phyloP scores from a whole-genome alignment of 2,113 vertebrate species.

The Clupea harengus region DNA sequence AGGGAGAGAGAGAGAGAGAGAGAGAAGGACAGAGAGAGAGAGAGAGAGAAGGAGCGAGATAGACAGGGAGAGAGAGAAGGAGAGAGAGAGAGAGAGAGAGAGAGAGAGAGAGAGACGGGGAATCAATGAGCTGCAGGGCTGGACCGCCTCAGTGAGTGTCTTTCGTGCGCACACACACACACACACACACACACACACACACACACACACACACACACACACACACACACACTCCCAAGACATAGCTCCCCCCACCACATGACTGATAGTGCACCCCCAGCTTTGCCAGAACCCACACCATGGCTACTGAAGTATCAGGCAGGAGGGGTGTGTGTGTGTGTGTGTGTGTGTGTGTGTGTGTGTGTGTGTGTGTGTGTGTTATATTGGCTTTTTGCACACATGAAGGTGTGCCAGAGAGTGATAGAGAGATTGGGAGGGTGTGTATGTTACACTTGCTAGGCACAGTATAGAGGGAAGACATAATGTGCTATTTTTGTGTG shows the following conservation, averaged over 20 bases:
- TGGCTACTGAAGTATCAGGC: neutral
- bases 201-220: constrained; percentile 29
- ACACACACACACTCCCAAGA: constrained; percentile 38
- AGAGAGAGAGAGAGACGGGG: constrained; percentile 42
- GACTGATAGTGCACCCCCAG: constrained; percentile 5
- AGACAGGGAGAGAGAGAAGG: neutral
- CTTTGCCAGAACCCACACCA: constrained; percentile 9
- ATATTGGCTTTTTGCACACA: neutral
- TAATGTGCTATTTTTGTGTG: constrained; percentile 1
- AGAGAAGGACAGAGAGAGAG: neutral
- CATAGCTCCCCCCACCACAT: constrained; percentile 6
- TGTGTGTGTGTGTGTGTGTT: neutral
- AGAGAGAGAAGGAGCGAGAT: neutral
- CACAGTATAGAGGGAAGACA: neutral
- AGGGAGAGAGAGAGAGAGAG: too few species aligned
- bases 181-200: constrained; percentile 27
- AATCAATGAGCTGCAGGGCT: constrained; percentile 46
- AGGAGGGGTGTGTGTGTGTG: constrained; percentile 26
- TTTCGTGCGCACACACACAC: constrained; percentile 48
- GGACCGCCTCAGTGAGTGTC: constrained; percentile 5
- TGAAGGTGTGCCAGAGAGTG: constrained; percentile 12
- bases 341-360: constrained; percentile 6
- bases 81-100: constrained; percentile 29
- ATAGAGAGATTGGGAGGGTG: neutral
- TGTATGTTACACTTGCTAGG: neutral